Base-by-base conservation (phyloP, 2,888 invertebrate species). In the Linnaemya vulpina region DNA sequence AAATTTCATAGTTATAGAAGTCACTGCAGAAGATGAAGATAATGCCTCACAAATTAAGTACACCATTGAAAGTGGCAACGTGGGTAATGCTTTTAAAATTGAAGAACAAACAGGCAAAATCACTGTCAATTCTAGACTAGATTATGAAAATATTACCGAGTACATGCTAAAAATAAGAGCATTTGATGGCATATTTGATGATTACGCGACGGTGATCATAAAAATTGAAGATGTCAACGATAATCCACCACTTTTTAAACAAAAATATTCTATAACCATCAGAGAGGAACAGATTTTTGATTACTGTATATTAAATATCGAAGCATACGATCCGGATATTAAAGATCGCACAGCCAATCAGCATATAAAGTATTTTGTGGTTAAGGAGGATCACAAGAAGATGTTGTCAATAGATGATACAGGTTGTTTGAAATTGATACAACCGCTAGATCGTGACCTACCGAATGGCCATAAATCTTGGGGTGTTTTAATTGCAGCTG, bases 211-310 rank as follows among this genome's bases (percentile, higher is more conserved):
- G 88, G 98, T 98, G 0, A 94, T 95, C 68, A 97, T 98, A 67
- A 95, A 95, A 88, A 96, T 98, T 73, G 96, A 95, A 88, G 97
- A 99, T 91, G 96, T 98, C 62, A 99, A 99, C 90, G 99, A 99
- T 91, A 98, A 98, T 91, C 95, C 96, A 0, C 99, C 99, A 0
- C 94, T 95, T 1, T 98, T 99, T 90, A 92, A 94, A 65, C 95
- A 95, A 70, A 94, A 95, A 68, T 95, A 95, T 88, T 95, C 95
- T 73, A 95, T 95, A 68, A 95, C 95, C 0, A 96, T 97, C 82
- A 93, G 94, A 65, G 97, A 97, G 90, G 97, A 98, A 90, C 94
- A 93, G 70, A 89, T 95, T 11, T 94, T 95, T 74, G 93, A 94
- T 86, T 94, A 95, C 46, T 97, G 96, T 90, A 95, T 96, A 89